Evolutionary conservation across 2,113 vertebrate species (phyloP).

Genomic region (Gavialis gangeticus): DNA sequence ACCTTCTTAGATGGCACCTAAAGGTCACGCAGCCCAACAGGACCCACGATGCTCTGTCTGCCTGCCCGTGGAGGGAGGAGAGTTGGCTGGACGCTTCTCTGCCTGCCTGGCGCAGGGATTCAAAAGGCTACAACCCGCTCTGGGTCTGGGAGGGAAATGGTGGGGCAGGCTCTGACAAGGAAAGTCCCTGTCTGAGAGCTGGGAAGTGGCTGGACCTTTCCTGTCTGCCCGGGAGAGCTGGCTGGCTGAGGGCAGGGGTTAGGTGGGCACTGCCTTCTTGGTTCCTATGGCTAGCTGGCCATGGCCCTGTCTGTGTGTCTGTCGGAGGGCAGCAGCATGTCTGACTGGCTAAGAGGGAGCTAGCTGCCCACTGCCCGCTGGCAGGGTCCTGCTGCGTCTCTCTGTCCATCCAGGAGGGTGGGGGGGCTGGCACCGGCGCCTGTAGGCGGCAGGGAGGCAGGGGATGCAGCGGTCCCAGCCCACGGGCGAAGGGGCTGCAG

Average conservation of each 20-base stretch:
- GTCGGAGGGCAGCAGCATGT: background rate
- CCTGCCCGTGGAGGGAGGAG: accelerated
- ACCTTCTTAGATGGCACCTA: slow-evolving; percentile 46
- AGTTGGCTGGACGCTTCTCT: accelerated
- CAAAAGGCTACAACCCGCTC: background rate
- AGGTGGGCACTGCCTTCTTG: too few relatives aligned
- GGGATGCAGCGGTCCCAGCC: background rate
- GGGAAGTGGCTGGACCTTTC: background rate
- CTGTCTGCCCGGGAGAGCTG: too few relatives aligned
- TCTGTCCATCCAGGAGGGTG: background rate
- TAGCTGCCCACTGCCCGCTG: background rate
- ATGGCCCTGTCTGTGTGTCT: background rate
- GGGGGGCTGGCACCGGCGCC: background rate
- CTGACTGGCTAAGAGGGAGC: background rate
- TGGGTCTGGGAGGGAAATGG: background rate
- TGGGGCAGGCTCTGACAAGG: background rate
- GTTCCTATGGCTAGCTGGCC: background rate
- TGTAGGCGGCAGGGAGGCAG: background rate
- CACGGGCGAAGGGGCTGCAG: background rate
- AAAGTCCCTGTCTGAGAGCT: too few relatives aligned
- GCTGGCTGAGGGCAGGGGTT: too few relatives aligned
- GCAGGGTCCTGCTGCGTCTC: background rate
- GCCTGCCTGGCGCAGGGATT: background rate
- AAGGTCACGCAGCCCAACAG: background rate
- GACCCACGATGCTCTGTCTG: slow-evolving; percentile 13